Evolutionary conservation across 2,888 invertebrate species (phyloP), one percentile per base, ranked within the genome.

Genomic region (Halictus quadricinctus): DNA sequence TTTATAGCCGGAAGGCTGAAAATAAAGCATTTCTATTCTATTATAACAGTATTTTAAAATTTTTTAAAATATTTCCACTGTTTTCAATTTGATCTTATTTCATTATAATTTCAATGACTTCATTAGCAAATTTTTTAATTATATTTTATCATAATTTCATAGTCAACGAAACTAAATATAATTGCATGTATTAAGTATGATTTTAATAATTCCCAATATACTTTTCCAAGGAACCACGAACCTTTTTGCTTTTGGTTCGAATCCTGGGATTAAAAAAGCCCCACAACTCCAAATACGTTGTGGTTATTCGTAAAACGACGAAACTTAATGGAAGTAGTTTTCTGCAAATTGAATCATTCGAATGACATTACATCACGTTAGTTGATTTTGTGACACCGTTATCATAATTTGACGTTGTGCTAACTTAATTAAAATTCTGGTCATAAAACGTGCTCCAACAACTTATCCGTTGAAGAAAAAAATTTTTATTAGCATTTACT

Each of bases 351-450:
- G 43, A n/a, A 72, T 18, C 41, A 18, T 41, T 58, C 43, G 25
- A 29, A 46, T 46, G 29, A 50, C 36, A 15, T 66, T 41, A n/a
- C 41, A 74, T 18, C 70, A 3, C 48, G n/a, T 25, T 18, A 72
- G 72, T 76, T 76, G 54, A 46, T 43, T 41, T 25, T 18, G 50
- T 18, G 81, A 83, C 13, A 29, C 8, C 25, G 41, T 70, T 58
- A 43, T 50, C 66, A n/a, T 25, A 77, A 60, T 70, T 84, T 25
- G 18, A 18, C 13, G 50, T 1, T 41, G 21, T 21, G 60, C 46
- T 84, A 78, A 72, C 54, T 76, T 82, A 48, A 75, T 82, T 82
- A 78, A 82, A 78, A 78, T 82, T 72, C 58, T n/a, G n/a, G 18
- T 13, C 4, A 36, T n/a, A 72, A 72, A 66, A 13, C 66, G 58